Evolutionary conservation across 2,888 invertebrate species (phyloP).

Genomic region (Cataglyphis albicans): DNA sequence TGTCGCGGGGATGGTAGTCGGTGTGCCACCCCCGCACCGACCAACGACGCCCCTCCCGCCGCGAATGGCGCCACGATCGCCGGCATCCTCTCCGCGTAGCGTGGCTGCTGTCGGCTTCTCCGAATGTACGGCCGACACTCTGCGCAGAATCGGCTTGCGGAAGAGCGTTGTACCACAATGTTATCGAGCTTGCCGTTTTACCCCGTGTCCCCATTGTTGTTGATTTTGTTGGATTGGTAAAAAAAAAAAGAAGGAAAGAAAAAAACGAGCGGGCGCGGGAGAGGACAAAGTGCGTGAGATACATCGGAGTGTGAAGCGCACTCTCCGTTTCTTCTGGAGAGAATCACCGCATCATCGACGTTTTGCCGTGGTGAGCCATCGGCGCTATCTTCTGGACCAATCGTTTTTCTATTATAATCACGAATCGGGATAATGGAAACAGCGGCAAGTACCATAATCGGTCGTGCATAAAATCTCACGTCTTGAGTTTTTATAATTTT

Average conservation of each 20-base stretch:
- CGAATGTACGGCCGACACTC: slow-evolving; percentile 55
- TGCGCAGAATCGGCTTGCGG: slow-evolving; percentile 75
- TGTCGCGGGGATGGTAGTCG: slow-evolving; percentile 66
- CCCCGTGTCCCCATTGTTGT: slow-evolving; percentile 71
- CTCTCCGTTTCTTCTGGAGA: slow-evolving; percentile 29
- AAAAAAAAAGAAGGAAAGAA: slow-evolving; percentile 21
- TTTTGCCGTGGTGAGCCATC: slow-evolving; percentile 32
- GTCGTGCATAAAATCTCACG: neutral
- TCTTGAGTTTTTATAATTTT: neutral
- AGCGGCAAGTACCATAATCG: slow-evolving; percentile 8
- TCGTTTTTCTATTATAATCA: slow-evolving; percentile 59
- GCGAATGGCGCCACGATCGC: slow-evolving; percentile 64
- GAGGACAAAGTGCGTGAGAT: slow-evolving; percentile 30
- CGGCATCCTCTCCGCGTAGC: slow-evolving; percentile 57
- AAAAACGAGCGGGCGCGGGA: neutral
- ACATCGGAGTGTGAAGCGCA: slow-evolving; percentile 35
- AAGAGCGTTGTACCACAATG: slow-evolving; percentile 74
- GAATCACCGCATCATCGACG: slow-evolving; percentile 7
- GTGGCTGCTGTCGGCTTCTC: slow-evolving; percentile 53
- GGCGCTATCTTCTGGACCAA: slow-evolving; percentile 56
- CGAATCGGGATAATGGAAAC: slow-evolving; percentile 51
- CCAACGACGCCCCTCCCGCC: slow-evolving; percentile 65
- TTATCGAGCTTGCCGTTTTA: slow-evolving; percentile 74
- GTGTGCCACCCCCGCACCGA: slow-evolving; percentile 59
- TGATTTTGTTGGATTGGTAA: slow-evolving; percentile 54